Percentiles rank a stretch among this genome's conserved stretches.
Evolutionary conservation across 53 echinoderm and acorn worm species (phyloP).

Genomic region (Temnopleurus reevesii): DNA sequence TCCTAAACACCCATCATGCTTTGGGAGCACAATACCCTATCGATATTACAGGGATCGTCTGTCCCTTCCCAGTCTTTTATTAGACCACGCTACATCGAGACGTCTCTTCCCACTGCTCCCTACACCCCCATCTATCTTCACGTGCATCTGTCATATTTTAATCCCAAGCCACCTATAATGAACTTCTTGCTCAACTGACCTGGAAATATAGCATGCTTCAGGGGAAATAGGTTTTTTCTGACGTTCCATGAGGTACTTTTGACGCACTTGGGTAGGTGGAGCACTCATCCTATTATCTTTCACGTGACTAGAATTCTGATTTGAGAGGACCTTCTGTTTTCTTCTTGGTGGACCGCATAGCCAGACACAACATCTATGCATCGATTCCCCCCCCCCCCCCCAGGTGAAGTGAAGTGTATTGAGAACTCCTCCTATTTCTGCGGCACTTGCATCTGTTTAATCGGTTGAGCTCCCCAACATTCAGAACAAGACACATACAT

Average conservation of each 20-base stretch:
- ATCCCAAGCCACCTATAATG: not conserved
- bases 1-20: not conserved
- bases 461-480: not conserved
- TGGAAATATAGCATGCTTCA: slow-evolving; percentile 7
- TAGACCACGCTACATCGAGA: not conserved
- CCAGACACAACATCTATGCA: too few relatives aligned
- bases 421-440: not conserved
- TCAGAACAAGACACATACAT: not conserved
- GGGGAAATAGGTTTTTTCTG: not conserved
- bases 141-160: not conserved
- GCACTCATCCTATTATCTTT: slow-evolving; percentile 8
- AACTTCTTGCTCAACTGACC: not conserved
- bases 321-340: too few relatives aligned
- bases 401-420: slow-evolving; percentile 5
- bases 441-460: not conserved
- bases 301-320: not conserved
- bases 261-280: not conserved
- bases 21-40: slow-evolving; percentile 23
- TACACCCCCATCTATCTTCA: not conserved
- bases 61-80: not conserved
- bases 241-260: not conserved
- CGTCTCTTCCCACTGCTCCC: not conserved
- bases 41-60: not conserved
- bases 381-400: not conserved
- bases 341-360: too few relatives aligned